Evolutionary conservation across 2,113 vertebrate species (phyloP), one percentile per base, ranked within the genome.

Genomic region (Salvelinus alpinus): DNA sequence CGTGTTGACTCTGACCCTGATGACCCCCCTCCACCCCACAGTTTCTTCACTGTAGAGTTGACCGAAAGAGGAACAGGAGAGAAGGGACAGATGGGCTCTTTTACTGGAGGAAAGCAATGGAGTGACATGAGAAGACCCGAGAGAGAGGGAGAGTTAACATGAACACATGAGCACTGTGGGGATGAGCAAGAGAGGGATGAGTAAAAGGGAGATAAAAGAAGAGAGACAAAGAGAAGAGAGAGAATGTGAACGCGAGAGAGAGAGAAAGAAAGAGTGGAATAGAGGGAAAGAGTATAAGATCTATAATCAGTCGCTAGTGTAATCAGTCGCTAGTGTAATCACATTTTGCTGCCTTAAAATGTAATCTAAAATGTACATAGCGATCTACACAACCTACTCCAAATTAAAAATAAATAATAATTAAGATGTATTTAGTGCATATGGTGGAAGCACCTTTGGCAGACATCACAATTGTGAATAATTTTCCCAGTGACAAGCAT

Each of bases 41-140:
- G 59, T 62, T 22, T n/a, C n/a, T 62, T 9, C n/a, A 22, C 59
- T 22, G 59, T 22, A 24, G n/a, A 62, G n/a, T 13, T 62, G 72
- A 76, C 68, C 34, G 51, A 54, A 25, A 25, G 68, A 62, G 64
- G 74, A 78, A 72, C 73, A 82, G 84, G 70, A 80, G 80, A 60
- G 62, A 22, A 2, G 13, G n/a, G n/a, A 16, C 59, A 62, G 59
- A 62, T 62, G 59, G 59, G 59, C 18, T 7, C n/a, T 11, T 7
- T 62, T 22, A 62, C 59, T 16, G n/a, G n/a, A 62, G 59, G n/a
- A 44, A 7, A 24, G 51, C 16, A 14, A 54, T 3, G n/a, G n/a
- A 62, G n/a, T 11, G 59, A 9, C 20, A n/a, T 22, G 4, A 57
- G 18, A 57, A 20, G 54, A 20, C 54, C 54, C 1, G 54, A 57